Base-by-base conservation (phyloP, 1,140 invertebrate species). In the Sycophaga agraensis region DNA sequence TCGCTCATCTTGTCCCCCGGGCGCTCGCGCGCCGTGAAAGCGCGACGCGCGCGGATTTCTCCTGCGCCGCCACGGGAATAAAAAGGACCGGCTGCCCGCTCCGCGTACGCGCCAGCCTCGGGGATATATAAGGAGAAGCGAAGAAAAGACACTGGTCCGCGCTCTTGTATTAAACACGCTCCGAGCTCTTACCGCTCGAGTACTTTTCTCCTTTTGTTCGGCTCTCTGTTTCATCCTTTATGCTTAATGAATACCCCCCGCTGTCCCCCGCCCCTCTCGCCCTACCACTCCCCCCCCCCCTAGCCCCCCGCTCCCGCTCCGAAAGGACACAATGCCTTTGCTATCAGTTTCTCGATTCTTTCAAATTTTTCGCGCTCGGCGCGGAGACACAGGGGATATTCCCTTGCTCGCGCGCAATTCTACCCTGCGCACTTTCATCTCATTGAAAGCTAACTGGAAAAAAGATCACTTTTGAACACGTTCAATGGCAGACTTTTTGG, bases 191-290 rank as follows among this genome's bases (percentile, higher is more conserved):
- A 40, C 45, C 28, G 40, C 9, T 48, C 35, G 45, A 62, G 59
- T 62, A 56, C 51, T 62, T 54, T 55, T 55, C 51, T 61, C 37
- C 59, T 40, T 62, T 62, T 62, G 59, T 62, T 62, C 53, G 59
- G 59, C 51, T 56, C 59, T 62, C 53, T 56, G 59, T 62, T 62
- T 62, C 59, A 56, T 62, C 59, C 59, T 62, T 56, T 62, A 62
- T 62, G 49, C 59, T 49, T 62, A 62, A 62, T 62, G 59, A 62
- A 62, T 62, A 62, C 37, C 39, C 19, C n/a, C 28, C 21, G 57
- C 40, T 21, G 17, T 42, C 28, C 14, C 39, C 21, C 37, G 11
- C 21, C 21, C 12, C 35, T n/a, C 37, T 28, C 37, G 11, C 21
- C 21, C 12, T 26, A 9, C 37, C 21, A 14, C 58, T 59, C 28